Evolutionary conservation across 2,888 invertebrate species (phyloP), one percentile per base, ranked within the genome.

Genomic region (Caenorhabditis imperialis): DNA sequence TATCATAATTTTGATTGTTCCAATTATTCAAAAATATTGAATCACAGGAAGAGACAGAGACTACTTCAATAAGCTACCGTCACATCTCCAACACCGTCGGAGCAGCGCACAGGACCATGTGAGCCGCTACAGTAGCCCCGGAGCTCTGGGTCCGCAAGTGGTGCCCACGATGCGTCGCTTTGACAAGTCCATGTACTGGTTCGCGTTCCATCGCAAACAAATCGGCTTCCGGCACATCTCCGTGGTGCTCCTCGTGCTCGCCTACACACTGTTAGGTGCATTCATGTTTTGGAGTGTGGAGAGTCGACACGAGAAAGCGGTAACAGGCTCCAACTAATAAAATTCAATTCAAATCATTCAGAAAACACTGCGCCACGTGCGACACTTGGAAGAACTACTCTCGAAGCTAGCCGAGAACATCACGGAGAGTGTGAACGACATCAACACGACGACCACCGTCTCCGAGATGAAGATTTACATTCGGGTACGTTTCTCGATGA

Each of bases 181-280:
- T 30, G 72, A 75, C 18, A 72, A 72, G 12, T 80, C 80, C 2
- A 67, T 82, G 58, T 82, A 82, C 53, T 82, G 74, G 70, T 67
- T 82, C 18, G 76, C 80, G 1, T 72, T 74, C 23, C 73, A 76
- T 51, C 72, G 76, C 8, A 77, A 77, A 20, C 60, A 71, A 40
- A 60, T 80, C 27, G 80, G 80, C n/a, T 70, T 82, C 25, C 79
- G 82, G 0, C 82, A 82, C 35, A 60, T 82, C 22, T 65, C 62
- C 20, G 62, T 80, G 25, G 35, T 76, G 0, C 22, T 76, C 14
- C 50, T 80, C 25, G 65, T 80, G 14, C 30, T 78, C 0, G 23
- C 62, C 18, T 80, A 80, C 44, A 67, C 82, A 1, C 50, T 82
- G 7, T n/a, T 76, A 8, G 82, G 82, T 6, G 82, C 80, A 2